phyloP scores from a whole-genome alignment of 2,113 vertebrate species.

The Ovis canadensis region DNA sequence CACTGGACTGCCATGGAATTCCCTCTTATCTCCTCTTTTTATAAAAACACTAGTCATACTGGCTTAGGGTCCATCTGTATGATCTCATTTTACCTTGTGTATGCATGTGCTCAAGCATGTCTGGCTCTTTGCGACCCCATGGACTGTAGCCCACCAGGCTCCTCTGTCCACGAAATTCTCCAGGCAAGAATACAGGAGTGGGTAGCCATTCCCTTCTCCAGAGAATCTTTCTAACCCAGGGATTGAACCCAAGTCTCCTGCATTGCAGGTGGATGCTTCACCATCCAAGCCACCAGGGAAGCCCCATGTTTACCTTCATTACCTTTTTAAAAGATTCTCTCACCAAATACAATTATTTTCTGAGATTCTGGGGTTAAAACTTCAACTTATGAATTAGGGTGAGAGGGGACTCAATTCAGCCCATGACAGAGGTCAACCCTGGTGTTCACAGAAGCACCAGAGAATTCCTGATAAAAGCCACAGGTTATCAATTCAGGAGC shows the following conservation, averaged over 20 bases:
- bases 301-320: background rate
- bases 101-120: background rate
- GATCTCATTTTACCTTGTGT: background rate
- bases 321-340: background rate
- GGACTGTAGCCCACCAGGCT: background rate
- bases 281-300: fast-evolving
- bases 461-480: background rate
- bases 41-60: background rate
- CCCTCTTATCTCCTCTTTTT: background rate
- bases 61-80: background rate
- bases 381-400: background rate
- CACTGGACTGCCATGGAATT: background rate
- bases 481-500: background rate
- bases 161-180: background rate
- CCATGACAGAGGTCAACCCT: background rate
- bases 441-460: background rate
- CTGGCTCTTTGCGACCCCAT: background rate
- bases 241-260: background rate
- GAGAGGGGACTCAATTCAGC: background rate
- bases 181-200: background rate
- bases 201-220: background rate
- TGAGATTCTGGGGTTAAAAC: background rate
- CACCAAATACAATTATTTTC: background rate
- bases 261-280: background rate
- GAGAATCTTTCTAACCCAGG: background rate